Evolutionary conservation across 2,797 vertebrate genomes (phyloP), one percentile per base, ranked within the genome.

Genomic region (Meda fulgida): DNA sequence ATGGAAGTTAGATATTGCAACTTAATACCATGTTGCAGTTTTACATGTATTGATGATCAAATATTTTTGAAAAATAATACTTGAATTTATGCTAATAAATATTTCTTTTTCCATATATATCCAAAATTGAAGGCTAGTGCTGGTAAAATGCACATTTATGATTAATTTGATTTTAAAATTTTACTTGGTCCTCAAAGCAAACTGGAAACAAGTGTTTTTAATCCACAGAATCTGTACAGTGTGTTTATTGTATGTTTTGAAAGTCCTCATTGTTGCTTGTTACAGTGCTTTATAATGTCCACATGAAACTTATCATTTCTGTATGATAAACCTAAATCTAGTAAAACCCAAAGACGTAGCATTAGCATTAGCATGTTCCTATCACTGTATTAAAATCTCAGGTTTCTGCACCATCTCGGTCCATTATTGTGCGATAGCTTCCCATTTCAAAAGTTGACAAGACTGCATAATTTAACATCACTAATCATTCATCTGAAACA

Each of bases 301-400:
- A 55, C 60, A 51, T 55, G 36, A 83, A 76, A 53, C 29, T 16
- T 48, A 67, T 83, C 34, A 78, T 67, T 84, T 67, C 73, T 69
- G 48, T 78, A 72, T 75, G 81, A 51, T 65, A 75, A 72, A 46
- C 53, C 21, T 82, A 84, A 84, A 84, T 71, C 66, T 84, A 84
- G 76, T 78, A 26, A 78, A 84, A 70, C 83, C 83, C 83, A 84
- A 84, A 84, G 83, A 84, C 38, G 23, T 80, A 80, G 78, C 78
- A 31, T 51, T 66, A 84, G 73, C 48, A 43, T 84, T 84, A 84
- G 83, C 53, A 70, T 70, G 75, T 84, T 78, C 38, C 75, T 84
- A 78, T 84, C 66, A 79, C 76, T 84, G 83, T 84, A 46, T 84
- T 78, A 63, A 77, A 84, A 78, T 84, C 83, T 84, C 75, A 84